phyloP scores from a whole-genome alignment of 2,113 vertebrate genomes.

The Oxyruncus cristatus region DNA sequence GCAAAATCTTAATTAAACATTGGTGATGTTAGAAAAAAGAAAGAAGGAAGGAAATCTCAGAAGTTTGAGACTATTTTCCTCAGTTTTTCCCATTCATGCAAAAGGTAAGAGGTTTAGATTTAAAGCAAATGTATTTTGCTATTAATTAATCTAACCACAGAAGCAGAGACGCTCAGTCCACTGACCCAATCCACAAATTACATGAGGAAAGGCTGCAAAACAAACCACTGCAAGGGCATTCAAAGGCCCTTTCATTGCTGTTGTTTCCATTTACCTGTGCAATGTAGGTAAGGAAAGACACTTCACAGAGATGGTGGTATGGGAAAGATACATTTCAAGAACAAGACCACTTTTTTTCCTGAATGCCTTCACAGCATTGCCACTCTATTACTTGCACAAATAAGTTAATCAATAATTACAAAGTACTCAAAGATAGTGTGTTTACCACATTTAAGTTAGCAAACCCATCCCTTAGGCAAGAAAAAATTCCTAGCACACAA shows the following conservation, averaged over 20 bases:
- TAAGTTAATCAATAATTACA: neutral
- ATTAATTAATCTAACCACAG: neutral
- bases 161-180: neutral
- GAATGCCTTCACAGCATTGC: neutral
- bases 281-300: neutral
- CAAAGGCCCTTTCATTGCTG: neutral
- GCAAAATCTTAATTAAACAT: slow-evolving; percentile 1
- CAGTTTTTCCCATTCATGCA: neutral
- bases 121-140: neutral
- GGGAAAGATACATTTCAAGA: neutral
- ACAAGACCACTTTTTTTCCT: neutral
- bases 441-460: neutral
- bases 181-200: neutral
- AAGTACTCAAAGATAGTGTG: neutral
- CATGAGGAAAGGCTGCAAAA: neutral
- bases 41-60: neutral
- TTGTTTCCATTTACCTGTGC: neutral
- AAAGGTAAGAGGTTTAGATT: neutral
- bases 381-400: neutral
- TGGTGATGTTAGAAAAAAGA: neutral
- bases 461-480: neutral
- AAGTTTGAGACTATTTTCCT: neutral
- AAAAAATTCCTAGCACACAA: neutral
- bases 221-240: neutral
- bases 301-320: neutral